These are phyloP conservation scores for Panthera leo DNA, from an alignment of 2,113 vertebrate species.

Conservation along the genomic window DNA sequence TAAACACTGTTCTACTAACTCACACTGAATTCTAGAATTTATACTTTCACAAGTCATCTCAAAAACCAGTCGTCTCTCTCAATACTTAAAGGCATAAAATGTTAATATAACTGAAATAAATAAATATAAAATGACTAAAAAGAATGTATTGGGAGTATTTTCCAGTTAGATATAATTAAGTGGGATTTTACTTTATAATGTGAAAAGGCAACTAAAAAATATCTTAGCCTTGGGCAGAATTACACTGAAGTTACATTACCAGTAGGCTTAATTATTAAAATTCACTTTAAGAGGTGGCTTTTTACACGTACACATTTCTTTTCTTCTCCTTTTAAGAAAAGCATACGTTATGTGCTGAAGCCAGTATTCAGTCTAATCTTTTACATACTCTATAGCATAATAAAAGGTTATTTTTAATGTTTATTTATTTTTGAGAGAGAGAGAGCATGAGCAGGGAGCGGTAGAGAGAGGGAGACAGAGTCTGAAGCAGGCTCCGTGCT, in stretches of 20 bases:
- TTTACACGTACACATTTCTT: background rate
- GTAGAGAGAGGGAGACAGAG: too few species aligned
- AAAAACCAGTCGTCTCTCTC: background rate
- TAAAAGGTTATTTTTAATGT: too few species aligned
- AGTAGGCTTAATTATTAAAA: background rate
- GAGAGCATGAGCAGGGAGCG: too few species aligned
- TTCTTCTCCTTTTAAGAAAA: background rate
- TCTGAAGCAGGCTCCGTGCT: too few species aligned
- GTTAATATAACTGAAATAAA: background rate
- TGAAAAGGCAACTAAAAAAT: background rate
- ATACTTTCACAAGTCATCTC: background rate
- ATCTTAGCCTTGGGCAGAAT: constrained; percentile 34
- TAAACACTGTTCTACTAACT: background rate
- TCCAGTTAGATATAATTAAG: constrained; percentile 17
- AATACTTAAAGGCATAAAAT: constrained; percentile 19
- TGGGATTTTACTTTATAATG: background rate
- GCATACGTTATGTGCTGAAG: background rate
- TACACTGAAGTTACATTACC: background rate
- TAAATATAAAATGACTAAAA: constrained; percentile 28
- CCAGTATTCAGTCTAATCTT: background rate
- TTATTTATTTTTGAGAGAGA: too few species aligned
- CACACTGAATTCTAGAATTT: background rate
- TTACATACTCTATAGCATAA: background rate
- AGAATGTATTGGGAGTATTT: background rate
- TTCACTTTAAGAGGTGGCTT: constrained; percentile 1